A percentile compares a stretch with the other conserved stretches of the same genome.
Evolutionary conservation across 2,797 vertebrate genomes (phyloP).

Genomic region (Rachycentron canadum): DNA sequence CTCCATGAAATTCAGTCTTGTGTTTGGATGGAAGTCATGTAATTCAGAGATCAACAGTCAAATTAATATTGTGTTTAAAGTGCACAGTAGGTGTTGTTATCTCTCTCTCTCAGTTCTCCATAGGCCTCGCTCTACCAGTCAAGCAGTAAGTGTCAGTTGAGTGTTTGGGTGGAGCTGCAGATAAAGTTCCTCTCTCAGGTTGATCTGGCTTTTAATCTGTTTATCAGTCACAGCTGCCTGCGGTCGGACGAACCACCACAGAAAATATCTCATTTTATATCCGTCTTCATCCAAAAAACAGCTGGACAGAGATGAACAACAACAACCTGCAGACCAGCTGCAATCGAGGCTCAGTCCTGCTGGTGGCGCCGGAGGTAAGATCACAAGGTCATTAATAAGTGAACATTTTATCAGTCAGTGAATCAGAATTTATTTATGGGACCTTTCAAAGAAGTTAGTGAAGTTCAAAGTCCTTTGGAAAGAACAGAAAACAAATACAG

Average conservation of each 20-base stretch:
- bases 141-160: conserved; percentile 40
- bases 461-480: conserved; percentile 22
- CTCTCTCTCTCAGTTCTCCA: conserved; percentile 1
- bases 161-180: conserved; percentile 54
- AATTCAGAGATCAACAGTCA: background rate
- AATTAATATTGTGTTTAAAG: background rate
- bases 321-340: background rate
- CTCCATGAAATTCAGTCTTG: too few species aligned
- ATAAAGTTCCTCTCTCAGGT: conserved; percentile 28
- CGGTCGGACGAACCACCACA: background rate
- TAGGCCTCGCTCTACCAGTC: conserved; percentile 24
- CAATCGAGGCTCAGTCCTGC: background rate
- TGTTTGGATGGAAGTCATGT: background rate
- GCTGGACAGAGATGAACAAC: too few species aligned
- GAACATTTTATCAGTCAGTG: background rate
- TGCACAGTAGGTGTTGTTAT: background rate
- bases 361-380: background rate
- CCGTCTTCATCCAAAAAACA: background rate
- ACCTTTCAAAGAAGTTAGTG: background rate
- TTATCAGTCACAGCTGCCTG: conserved; percentile 38
- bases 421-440: too few species aligned
- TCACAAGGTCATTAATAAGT: background rate
- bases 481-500: too few species aligned
- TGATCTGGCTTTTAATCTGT: conserved; percentile 22
- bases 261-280: too few species aligned